Evolutionary conservation across 2,797 vertebrate species (phyloP).

Genomic region (Chaetophractus vellerosus): DNA sequence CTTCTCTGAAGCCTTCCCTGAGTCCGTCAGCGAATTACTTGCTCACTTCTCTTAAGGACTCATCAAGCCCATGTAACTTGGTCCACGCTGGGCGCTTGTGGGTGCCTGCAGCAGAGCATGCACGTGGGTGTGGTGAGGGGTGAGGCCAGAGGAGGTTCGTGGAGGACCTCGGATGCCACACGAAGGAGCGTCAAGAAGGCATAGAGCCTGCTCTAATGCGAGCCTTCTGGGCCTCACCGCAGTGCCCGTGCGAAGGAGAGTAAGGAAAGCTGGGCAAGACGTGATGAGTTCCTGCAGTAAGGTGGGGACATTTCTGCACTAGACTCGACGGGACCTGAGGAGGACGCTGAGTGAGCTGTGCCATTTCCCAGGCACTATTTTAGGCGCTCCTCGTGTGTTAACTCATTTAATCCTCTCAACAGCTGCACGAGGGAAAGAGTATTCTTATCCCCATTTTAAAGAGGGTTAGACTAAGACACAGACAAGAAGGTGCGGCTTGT

Average conservation of each 20-base stretch:
- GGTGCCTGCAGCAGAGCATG: neutral
- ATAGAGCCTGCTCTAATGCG: neutral
- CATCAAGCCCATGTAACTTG: neutral
- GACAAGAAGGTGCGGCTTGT: neutral
- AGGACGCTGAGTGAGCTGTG: neutral
- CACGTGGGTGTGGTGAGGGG: neutral
- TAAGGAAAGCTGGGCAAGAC: neutral
- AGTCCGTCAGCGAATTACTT: neutral
- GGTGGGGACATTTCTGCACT: neutral
- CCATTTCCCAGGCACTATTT: neutral
- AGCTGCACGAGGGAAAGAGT: neutral
- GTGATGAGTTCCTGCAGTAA: neutral
- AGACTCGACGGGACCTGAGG: neutral
- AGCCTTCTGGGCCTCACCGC: conserved; percentile 11
- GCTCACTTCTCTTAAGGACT: neutral
- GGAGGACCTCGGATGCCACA: neutral
- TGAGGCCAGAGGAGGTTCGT: neutral
- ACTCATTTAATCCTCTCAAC: conserved; percentile 30
- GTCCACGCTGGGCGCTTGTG: neutral
- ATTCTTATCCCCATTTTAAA: conserved; percentile 1
- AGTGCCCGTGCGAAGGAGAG: neutral
- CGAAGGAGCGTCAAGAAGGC: neutral
- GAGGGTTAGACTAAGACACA: conserved; percentile 14
- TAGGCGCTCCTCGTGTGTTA: neutral
- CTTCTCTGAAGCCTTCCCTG: neutral